phyloP scores from a whole-genome alignment of 30 jellyfish, hydroid and myxozoan genomes.

The Turritopsis dohrnii region DNA sequence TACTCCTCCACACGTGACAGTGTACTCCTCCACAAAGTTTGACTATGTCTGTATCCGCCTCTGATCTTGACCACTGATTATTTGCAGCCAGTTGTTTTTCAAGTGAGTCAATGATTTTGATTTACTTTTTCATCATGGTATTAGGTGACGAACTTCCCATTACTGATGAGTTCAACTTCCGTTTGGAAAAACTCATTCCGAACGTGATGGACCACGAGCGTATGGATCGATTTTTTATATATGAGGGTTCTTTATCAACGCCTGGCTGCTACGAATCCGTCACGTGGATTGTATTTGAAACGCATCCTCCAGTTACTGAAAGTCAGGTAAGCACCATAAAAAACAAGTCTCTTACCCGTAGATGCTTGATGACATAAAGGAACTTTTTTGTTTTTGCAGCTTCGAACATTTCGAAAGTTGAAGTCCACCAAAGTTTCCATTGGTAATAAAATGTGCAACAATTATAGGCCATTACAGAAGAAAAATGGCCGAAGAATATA shows the following conservation, averaged over 20 bases:
- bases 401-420: slow-evolving; percentile 76
- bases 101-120: no score
- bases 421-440: slow-evolving; percentile 61
- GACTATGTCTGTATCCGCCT: no score
- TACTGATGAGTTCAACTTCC: slow-evolving; percentile 78
- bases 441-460: slow-evolving; percentile 77
- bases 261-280: slow-evolving; percentile 99
- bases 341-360: neutral
- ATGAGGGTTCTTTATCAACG: slow-evolving; percentile 93
- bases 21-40: no score
- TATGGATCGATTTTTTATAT: slow-evolving; percentile 75
- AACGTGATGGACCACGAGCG: slow-evolving; percentile 52
- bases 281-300: slow-evolving; percentile 85
- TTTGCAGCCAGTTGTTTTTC: no score
- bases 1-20: no score
- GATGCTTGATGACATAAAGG: neutral
- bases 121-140: no score
- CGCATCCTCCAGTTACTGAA: slow-evolving; percentile 80
- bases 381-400: slow-evolving; percentile 31
- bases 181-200: slow-evolving; percentile 78
- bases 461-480: slow-evolving; percentile 88
- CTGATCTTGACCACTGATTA: no score
- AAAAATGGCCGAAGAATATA: slow-evolving; percentile 82
- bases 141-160: slow-evolving; percentile 78
- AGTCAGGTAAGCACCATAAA: slow-evolving; percentile 51